These are phyloP conservation scores for Pseudanteris insignis DNA, from an alignment of 2,888 invertebrate genomes.

Conservation along the genomic window DNA sequence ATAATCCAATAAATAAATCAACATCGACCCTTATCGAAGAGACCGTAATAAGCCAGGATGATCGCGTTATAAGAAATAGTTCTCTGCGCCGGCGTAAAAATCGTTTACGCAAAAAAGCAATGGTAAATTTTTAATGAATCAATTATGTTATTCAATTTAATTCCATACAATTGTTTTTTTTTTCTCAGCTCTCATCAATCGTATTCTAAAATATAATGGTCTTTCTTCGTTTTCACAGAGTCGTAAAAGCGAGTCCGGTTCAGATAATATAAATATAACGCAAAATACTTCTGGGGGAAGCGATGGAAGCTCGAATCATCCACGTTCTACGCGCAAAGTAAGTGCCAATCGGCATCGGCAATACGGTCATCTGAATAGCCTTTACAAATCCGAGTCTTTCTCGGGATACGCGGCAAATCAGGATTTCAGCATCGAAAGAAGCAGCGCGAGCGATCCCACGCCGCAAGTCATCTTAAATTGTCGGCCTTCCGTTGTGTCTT, in stretches of 20 bases:
- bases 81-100: constrained; percentile 67
- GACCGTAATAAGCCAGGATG: constrained; percentile 59
- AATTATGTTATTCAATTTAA: too few species aligned
- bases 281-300: constrained; percentile 59
- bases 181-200: too few species aligned
- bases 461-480: constrained; percentile 67
- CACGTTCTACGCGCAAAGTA: constrained; percentile 51
- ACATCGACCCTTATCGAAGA: constrained; percentile 70
- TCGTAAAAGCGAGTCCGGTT: constrained; percentile 71
- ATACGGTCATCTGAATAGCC: constrained; percentile 61
- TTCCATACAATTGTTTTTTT: too few species aligned
- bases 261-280: constrained; percentile 66
- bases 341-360: constrained; percentile 48
- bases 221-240: too few species aligned
- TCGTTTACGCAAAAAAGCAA: constrained; percentile 65
- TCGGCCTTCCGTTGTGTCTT: constrained; percentile 64
- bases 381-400: constrained; percentile 78
- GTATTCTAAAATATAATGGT: too few species aligned
- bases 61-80: constrained; percentile 63
- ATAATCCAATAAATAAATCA: constrained; percentile 65
- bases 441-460: constrained; percentile 74
- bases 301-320: constrained; percentile 65
- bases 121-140: constrained; percentile 59
- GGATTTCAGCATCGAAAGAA: constrained; percentile 65
- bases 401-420: constrained; percentile 73